Evolutionary conservation across 2,113 vertebrate genomes (phyloP).

Genomic region (Eublepharis macularius): DNA sequence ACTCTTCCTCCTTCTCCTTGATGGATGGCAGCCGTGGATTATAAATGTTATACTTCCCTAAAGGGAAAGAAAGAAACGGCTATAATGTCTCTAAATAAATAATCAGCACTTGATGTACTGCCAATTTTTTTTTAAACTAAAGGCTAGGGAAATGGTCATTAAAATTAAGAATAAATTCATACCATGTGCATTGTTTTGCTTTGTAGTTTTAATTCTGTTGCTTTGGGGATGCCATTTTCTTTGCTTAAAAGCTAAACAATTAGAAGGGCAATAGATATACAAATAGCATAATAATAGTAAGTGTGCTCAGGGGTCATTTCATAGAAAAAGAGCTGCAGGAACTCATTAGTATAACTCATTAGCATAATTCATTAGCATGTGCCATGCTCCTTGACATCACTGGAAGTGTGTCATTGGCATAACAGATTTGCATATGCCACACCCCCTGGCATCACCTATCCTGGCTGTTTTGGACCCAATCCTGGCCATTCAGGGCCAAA

Average conservation of each 20-base stretch:
- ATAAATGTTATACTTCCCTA: conserved; percentile 49
- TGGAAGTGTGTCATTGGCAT: too few species aligned
- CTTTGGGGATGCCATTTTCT: conserved; percentile 37
- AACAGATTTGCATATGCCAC: too few species aligned
- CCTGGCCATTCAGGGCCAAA: too few species aligned
- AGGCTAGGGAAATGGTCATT: conserved; percentile 59
- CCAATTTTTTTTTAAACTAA: conserved; percentile 56
- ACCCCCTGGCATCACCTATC: too few species aligned
- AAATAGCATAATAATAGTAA: too few species aligned
- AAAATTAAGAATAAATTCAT: conserved; percentile 70
- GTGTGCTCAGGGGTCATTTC: too few species aligned
- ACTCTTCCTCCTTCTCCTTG: conserved; percentile 16
- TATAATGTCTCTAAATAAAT: conserved; percentile 66
- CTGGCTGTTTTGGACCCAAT: too few species aligned
- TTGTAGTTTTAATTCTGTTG: conserved; percentile 32
- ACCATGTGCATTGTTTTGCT: conserved; percentile 53
- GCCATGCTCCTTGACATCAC: too few species aligned
- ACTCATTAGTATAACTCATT: too few species aligned
- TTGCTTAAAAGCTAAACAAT: conserved; percentile 52
- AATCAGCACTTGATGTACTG: conserved; percentile 66
- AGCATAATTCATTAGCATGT: too few species aligned
- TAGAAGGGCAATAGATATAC: conserved; percentile 46
- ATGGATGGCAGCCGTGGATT: conserved; percentile 48
- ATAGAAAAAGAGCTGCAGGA: too few species aligned
- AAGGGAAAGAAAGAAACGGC: conserved; percentile 45